Conservation (phyloP, 2,113 vertebrate species). For the Pycnonotus jocosus region DNA sequence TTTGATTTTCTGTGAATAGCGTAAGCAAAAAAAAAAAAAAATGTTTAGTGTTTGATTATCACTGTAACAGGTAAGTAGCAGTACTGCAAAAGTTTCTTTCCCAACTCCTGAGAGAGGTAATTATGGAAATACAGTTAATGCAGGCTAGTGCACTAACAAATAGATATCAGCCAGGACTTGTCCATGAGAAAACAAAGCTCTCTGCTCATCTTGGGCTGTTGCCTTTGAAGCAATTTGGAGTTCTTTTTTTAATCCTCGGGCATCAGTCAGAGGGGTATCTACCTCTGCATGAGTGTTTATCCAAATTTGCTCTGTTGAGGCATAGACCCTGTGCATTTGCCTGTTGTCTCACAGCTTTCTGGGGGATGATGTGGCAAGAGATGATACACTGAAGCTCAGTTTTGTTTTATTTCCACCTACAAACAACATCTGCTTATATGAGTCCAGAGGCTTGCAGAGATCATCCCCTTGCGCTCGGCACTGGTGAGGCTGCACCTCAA, state of each 20-base stretch:
- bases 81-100: not conserved
- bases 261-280: not conserved
- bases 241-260: not conserved
- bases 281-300: not conserved
- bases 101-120: not conserved
- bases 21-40: not conserved
- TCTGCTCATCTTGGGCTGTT: not conserved
- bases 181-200: not conserved
- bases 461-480: fast-evolving
- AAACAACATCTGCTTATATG: not conserved
- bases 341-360: not conserved
- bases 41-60: not conserved
- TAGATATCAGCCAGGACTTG: not conserved
- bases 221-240: not conserved
- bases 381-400: not conserved
- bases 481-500: not conserved
- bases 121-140: not conserved
- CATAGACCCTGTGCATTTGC: not conserved
- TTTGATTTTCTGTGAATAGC: not conserved
- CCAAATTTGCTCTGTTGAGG: fast-evolving
- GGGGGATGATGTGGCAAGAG: not conserved
- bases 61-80: not conserved
- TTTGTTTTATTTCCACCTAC: not conserved
- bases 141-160: not conserved
- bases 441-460: not conserved